Conservation (phyloP, 2,113 vertebrate species). For the Bubalus kerabau region DNA sequence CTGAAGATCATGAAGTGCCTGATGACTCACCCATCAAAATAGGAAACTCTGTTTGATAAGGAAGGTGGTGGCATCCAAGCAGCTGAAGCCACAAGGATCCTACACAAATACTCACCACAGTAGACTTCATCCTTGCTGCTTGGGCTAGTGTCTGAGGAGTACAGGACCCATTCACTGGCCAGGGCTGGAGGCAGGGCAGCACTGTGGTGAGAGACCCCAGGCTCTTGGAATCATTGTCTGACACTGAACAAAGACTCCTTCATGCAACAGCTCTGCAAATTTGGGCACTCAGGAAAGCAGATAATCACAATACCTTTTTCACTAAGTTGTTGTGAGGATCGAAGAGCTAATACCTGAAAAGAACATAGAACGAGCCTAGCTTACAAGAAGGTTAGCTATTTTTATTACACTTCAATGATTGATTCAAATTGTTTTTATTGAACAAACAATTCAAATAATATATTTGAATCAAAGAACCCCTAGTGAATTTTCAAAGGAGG, state of each 20-base stretch:
- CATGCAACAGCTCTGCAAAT: neutral
- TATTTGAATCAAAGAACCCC: neutral
- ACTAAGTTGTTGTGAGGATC: neutral
- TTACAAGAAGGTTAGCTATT: neutral
- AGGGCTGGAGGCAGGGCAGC: neutral
- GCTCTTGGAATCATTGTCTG: neutral
- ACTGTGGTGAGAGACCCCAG: neutral
- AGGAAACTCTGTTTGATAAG: slow-evolving; percentile 54
- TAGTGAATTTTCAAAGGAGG: neutral
- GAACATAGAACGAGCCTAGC: neutral
- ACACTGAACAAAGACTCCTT: neutral
- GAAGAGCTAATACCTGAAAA: neutral
- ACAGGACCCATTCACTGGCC: neutral
- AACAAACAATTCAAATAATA: neutral
- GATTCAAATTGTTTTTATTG: neutral
- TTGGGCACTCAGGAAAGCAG: neutral
- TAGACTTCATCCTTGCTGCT: neutral
- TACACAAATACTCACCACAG: neutral
- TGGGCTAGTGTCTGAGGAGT: neutral
- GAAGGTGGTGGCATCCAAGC: neutral
- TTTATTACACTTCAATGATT: neutral
- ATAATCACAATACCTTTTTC: neutral
- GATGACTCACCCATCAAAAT: slow-evolving; percentile 59
- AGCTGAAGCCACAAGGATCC: slow-evolving; percentile 2
- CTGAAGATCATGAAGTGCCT: slow-evolving; percentile 11